phyloP scores from a whole-genome alignment of 2,113 vertebrate genomes.

The Tetrao urogallus region DNA sequence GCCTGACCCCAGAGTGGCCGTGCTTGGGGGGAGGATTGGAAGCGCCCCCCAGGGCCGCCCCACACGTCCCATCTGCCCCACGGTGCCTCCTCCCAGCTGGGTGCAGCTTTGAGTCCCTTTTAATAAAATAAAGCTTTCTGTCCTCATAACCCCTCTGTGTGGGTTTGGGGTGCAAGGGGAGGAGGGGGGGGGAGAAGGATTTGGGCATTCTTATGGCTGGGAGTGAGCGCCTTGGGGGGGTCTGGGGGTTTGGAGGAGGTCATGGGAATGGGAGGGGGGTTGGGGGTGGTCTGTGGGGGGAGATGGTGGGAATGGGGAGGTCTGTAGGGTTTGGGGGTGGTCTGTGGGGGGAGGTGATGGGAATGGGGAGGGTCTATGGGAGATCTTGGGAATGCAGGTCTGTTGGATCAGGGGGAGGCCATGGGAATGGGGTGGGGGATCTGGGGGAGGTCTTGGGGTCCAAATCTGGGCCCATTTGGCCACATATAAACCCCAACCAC shows the following conservation, averaged over 20 bases:
- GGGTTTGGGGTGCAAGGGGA: not conserved
- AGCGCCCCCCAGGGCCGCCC: too few species aligned
- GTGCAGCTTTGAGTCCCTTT: too few species aligned
- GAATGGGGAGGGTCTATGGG: not conserved
- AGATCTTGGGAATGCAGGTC: too few species aligned
- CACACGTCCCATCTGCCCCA: too few species aligned
- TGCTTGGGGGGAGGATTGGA: too few species aligned
- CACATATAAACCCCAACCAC: not conserved
- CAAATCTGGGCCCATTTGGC: not conserved
- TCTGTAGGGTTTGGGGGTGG: not conserved
- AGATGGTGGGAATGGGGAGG: too few species aligned
- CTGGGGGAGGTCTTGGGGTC: not conserved
- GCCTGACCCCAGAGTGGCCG: too few species aligned
- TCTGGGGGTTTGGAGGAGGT: not conserved
- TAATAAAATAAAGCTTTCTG: too few species aligned
- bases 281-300: accelerated
- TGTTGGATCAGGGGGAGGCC: too few species aligned
- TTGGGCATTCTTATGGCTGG: not conserved
- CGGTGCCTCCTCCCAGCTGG: too few species aligned
- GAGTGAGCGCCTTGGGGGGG: not conserved
- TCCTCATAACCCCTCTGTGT: too few species aligned
- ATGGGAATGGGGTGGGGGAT: not conserved
- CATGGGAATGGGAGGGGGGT: not conserved
- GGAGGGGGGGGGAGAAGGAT: accelerated
- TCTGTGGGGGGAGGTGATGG: not conserved